Base-by-base conservation (phyloP, 2,113 vertebrate genomes). In the Zosterops japonicus region DNA sequence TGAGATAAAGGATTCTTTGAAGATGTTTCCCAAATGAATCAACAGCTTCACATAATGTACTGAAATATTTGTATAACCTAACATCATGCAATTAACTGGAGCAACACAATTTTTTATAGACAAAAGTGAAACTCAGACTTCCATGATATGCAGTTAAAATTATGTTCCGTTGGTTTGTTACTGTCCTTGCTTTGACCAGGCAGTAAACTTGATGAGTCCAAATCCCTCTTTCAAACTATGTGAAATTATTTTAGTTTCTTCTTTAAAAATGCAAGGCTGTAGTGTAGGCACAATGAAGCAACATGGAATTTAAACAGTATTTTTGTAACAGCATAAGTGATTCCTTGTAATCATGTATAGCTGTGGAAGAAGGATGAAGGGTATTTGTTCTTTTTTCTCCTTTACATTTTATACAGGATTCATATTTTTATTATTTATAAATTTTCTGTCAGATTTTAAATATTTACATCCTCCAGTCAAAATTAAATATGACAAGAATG, bases 341-440 rank as follows among this genome's bases (percentile, higher is more conserved):
- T 24, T 89, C 19, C 29, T 61, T 68, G 5, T 39, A 42, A 39
- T 71, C 27, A 39, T 17, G 16, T 42, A n/a, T 2, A 68, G 3
- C 14, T 64, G 25, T 49, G n/a, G 53, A 78, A 74, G 19, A 25
- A 83, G n/a, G 7, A 23, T 36, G 14, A 75, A 59, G 2, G 2
- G 0, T 25, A 16, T 16, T 36, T 42, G 18, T 18, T 52, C 4
- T 12, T 41, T 23, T 44, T 49, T 14, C 2, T 5, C 14, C 5
- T 39, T 72, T 69, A 21, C 64, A 31, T 78, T 47, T 60, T 56
- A 52, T 74, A 69, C 3, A n/a, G 3, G 4, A 31, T 53, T 20
- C 24, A 15, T 20, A 18, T 39, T 82, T 29, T 59, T 61, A 39
- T 39, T 39, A 39, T 13, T 61, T 57, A 21, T 20, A 52, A 91